These are phyloP conservation scores for Seriola quinqueradiata DNA, from an alignment of 2,113 vertebrate species.

Conservation along the genomic window DNA sequence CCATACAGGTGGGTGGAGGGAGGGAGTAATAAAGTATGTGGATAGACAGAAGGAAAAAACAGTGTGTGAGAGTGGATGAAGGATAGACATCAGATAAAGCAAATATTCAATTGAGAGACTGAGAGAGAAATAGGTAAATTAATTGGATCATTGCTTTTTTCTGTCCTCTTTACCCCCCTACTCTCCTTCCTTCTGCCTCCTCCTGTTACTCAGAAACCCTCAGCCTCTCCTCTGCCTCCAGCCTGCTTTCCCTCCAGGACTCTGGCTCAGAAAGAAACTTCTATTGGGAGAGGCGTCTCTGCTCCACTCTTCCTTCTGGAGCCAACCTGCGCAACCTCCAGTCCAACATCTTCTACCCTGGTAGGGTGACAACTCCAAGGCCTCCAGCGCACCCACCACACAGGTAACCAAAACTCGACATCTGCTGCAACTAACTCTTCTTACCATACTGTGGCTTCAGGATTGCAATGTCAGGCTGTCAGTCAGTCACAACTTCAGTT, in stretches of 20 bases:
- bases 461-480: not conserved
- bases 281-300: constrained; percentile 51
- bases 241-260: constrained; percentile 91
- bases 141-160: not conserved
- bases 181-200: not conserved
- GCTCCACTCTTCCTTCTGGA: constrained; percentile 77
- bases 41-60: not conserved
- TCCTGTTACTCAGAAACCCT: constrained; percentile 76
- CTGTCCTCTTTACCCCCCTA: not conserved
- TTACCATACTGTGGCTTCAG: not conserved
- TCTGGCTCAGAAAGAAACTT: constrained; percentile 57
- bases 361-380: constrained; percentile 70
- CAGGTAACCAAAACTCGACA: constrained; percentile 34
- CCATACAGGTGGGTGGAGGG: constrained; percentile 48
- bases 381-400: constrained; percentile 46
- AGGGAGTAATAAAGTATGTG: too few species aligned
- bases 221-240: constrained; percentile 87
- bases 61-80: not conserved
- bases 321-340: constrained; percentile 59
- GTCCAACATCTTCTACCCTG: constrained; percentile 69
- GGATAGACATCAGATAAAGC: not conserved
- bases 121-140: not conserved
- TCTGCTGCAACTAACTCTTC: not conserved
- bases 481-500: too few species aligned
- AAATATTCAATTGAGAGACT: not conserved